phyloP scores from a whole-genome alignment of 2,113 vertebrate genomes.

The Gasterosteus aculeatus region DNA sequence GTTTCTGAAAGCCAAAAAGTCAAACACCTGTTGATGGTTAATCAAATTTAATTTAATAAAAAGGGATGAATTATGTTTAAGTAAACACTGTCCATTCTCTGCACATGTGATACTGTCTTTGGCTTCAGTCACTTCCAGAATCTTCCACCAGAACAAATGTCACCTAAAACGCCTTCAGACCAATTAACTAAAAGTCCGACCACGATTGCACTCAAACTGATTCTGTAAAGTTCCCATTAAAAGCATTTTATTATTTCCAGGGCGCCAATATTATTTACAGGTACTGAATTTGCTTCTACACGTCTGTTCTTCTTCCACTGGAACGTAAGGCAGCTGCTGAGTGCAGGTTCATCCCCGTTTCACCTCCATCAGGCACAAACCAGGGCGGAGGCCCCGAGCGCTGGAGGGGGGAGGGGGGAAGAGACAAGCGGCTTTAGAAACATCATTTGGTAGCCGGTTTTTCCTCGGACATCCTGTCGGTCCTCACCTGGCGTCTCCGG shows the following conservation, averaged over 20 bases:
- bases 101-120: not conserved
- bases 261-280: not conserved
- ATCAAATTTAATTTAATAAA: no score
- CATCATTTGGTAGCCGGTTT: not conserved
- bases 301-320: no score
- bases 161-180: not conserved
- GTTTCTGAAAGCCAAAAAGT: no score
- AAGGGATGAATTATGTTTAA: no score
- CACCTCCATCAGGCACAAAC: conserved; percentile 79
- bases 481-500: conserved; percentile 82
- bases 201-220: not conserved
- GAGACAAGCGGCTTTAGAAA: conserved; percentile 3
- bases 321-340: no score
- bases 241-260: not conserved
- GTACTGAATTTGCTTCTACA: not conserved
- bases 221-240: not conserved
- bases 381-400: conserved; percentile 39
- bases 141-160: not conserved
- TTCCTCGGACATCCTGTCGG: accelerated
- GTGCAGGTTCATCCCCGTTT: conserved; percentile 35
- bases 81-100: no score
- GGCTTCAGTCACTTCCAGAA: not conserved
- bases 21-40: no score
- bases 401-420: conserved; percentile 39
- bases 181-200: not conserved